Evolutionary conservation across 2,888 invertebrate genomes (phyloP).

Genomic region (Criorhina ranunculi): DNA sequence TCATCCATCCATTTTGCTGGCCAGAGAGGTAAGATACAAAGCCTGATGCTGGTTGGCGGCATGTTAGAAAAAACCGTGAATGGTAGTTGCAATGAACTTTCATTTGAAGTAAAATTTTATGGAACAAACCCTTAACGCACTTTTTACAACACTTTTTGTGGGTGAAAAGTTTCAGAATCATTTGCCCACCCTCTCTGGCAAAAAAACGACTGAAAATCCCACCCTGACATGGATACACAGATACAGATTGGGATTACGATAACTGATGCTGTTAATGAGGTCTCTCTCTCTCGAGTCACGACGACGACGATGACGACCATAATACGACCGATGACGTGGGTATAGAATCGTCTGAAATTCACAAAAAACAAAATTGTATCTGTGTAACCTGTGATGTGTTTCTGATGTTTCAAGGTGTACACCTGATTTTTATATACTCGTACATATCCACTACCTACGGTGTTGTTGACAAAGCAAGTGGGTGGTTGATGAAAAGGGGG

Average conservation of each 20-base stretch:
- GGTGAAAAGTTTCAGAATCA: too few species aligned
- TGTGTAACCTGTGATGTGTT: background rate
- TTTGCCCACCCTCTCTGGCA: background rate
- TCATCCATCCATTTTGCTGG: background rate
- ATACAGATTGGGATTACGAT: conserved; percentile 29
- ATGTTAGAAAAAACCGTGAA: conserved; percentile 3
- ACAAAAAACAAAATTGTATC: background rate
- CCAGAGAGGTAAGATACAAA: too few species aligned
- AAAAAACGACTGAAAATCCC: conserved; percentile 7
- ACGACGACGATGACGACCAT: background rate
- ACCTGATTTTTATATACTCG: background rate
- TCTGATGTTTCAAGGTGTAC: conserved; percentile 2
- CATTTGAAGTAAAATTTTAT: conserved; percentile 54
- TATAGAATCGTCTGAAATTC: background rate
- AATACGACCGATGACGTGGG: background rate
- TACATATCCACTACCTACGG: background rate
- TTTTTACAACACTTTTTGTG: too few species aligned
- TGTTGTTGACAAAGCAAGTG: background rate
- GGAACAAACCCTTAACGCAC: background rate
- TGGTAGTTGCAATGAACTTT: conserved; percentile 23
- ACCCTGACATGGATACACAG: conserved; percentile 6
- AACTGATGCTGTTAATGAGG: conserved; percentile 22
- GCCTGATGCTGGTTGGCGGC: background rate
- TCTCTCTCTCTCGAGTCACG: conserved; percentile 9
- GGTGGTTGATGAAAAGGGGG: background rate